Evolutionary conservation across 2,888 invertebrate species (phyloP).

Genomic region (Euzophera pinguis): DNA sequence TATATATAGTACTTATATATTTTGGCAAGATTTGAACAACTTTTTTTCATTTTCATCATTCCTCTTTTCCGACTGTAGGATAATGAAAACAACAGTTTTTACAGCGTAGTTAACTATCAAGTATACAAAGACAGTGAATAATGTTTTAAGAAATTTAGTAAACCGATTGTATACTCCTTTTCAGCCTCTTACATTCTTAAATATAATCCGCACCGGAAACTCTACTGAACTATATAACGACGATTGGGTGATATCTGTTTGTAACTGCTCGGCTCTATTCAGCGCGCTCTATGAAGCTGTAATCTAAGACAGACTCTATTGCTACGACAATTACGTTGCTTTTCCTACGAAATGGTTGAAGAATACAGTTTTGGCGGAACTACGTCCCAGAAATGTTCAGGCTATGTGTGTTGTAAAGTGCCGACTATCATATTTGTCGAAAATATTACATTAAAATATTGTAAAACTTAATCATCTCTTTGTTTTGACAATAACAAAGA

Average conservation of each 20-base stretch:
- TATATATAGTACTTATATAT: no score
- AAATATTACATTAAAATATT: neutral
- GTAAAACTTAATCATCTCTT: neutral
- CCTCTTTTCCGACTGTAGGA: no score
- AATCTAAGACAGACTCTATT: constrained; percentile 33
- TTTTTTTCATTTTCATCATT: no score
- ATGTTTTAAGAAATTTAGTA: no score
- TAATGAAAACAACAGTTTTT: no score
- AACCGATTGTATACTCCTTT: no score
- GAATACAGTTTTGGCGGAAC: constrained; percentile 34
- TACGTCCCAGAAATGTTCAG: constrained; percentile 29
- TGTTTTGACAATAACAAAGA: constrained; percentile 12
- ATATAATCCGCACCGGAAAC: no score
- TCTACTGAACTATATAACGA: neutral
- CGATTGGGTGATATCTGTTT: constrained; percentile 25
- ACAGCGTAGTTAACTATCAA: no score
- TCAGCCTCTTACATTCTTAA: no score
- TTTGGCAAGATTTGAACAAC: no score
- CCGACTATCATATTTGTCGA: neutral
- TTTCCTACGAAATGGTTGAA: constrained; percentile 29
- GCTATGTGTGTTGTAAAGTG: constrained; percentile 16
- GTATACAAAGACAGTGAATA: no score
- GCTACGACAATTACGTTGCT: constrained; percentile 26
- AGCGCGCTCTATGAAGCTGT: constrained; percentile 21
- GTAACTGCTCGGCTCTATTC: constrained; percentile 27